Evolutionary conservation across 2,113 vertebrate genomes (phyloP), one percentile per base, ranked within the genome.

Genomic region (Ochotona curzoniae): DNA sequence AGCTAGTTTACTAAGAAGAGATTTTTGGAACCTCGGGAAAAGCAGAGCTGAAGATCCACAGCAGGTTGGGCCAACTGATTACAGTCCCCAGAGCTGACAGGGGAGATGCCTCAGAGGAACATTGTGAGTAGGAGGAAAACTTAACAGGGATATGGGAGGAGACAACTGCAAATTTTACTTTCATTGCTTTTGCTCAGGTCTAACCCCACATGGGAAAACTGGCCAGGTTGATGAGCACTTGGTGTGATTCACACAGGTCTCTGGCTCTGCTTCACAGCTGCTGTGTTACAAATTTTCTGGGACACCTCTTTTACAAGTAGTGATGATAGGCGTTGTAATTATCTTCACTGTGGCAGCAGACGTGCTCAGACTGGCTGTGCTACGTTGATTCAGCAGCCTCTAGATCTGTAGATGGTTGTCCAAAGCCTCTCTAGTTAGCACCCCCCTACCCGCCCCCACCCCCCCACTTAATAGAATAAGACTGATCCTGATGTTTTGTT

Each of bases 281-380:
- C 51, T 20, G 14, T 26, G 47, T 78, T 63, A 71, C 74, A 69
- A 20, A 70, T 54, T 91, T 70, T 78, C 64, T 60, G 25, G 92
- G 75, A 44, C 64, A 66, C 26, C 23, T 15, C 66, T 93, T n/a
- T 89, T 75, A 38, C 63, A n/a, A 25, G 20, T 13, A 66, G 47
- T 38, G 28, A 74, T 93, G 84, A 51, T 64, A 32, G 38, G 61
- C 87, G 73, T 94, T 47, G 23, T 89, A 54, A 74, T 66, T 63
- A 49, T 70, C 10, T 17, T 93, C 73, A 51, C 9, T 44, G 87
- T 82, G 66, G 70, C 78, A 89, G 60, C 67, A 90, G 92, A 73
- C 67, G 12, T 81, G 80, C 83, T 67, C 66, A 93, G 61, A 49
- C 83, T 75, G 75, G 57, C 47, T 35, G 49, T 83, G 38, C 66